Conservation (phyloP, 2,113 vertebrate genomes). For the Propithecus coquereli region DNA sequence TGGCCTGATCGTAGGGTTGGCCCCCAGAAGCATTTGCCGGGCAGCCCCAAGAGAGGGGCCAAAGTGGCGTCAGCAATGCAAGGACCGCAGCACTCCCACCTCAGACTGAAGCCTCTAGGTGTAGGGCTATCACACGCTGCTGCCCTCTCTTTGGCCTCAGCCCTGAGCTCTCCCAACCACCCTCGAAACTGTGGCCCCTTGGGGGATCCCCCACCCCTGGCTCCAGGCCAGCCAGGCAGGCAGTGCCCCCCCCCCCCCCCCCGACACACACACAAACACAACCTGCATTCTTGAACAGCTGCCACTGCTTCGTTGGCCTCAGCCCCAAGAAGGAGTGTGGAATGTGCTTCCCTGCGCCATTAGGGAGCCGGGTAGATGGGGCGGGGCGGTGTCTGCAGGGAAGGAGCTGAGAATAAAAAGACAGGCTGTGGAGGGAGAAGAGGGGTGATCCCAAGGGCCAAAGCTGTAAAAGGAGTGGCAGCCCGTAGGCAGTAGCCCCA, state of each 20-base stretch:
- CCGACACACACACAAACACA: constrained; percentile 46
- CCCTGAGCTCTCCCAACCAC: not conserved
- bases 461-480: not conserved
- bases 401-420: constrained; percentile 36
- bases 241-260: not conserved
- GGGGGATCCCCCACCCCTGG: not conserved
- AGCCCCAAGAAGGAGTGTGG: constrained; percentile 68
- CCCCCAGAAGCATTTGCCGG: not conserved
- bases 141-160: constrained; percentile 18
- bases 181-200: constrained; percentile 37
- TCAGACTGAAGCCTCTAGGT: not conserved
- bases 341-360: constrained; percentile 69
- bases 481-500: not conserved
- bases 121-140: not conserved
- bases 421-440: not conserved
- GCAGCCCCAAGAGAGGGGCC: not conserved
- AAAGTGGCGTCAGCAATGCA: not conserved
- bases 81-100: not conserved
- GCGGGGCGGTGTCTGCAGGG: not conserved
- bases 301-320: constrained; percentile 69
- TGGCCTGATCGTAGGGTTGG: not conserved
- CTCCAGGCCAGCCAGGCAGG: constrained; percentile 1
- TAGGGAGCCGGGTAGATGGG: constrained; percentile 40
- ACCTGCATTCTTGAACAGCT: constrained; percentile 77
- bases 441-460: not conserved